Evolutionary conservation across 35 echinoderm and acorn worm genomes (phyloP), one percentile per base, ranked within the genome.

Genomic region (Apostichopus japonicus): DNA sequence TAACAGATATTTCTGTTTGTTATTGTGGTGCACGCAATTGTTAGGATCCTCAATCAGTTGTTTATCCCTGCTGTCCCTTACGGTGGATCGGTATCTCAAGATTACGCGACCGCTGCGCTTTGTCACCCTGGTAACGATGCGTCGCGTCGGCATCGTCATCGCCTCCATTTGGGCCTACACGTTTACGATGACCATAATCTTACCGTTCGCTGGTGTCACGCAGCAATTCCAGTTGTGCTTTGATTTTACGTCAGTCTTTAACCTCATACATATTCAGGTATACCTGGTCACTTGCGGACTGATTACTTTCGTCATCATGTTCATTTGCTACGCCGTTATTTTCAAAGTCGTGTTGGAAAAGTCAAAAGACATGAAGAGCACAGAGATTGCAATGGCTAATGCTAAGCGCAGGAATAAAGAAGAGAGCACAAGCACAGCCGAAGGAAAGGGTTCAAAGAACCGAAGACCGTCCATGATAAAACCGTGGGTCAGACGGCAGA

Each of bases 221-320:
- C 92, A 81, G 0, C 58, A 53, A 51, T 70, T 75, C 19, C 79
- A 73, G 21, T 56, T 75, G 53, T 93, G 92, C 65, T 93, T 93
- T 52, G 92, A 93, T 62, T 93, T 93, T 53, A 84, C 62, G 52
- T 81, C 92, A 62, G 82, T 93, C 81, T 93, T 93, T n/a, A 77
- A 93, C 79, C 53, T 93, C 59, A 77, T 93, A 15, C 92, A 93
- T 58, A 65, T 93, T 53, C 92, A 93, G 44, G 73, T 86, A 56
- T 86, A 86, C 54, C 16, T 93, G 71, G 77, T 93, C 92, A 73
- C 72, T 56, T 86, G 84, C 81, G 92, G 92, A 13, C 56, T 93
- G 56, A 87, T 86, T 8, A 79, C 92, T 5, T 93, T 93, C 21
- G 61, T 87, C 61, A 87, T 87, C 27, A 93, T 93, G 92, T 87